These are phyloP conservation scores for Reticulitermes lucifugus DNA, from an alignment of 2,888 invertebrate genomes.

Conservation along the genomic window DNA sequence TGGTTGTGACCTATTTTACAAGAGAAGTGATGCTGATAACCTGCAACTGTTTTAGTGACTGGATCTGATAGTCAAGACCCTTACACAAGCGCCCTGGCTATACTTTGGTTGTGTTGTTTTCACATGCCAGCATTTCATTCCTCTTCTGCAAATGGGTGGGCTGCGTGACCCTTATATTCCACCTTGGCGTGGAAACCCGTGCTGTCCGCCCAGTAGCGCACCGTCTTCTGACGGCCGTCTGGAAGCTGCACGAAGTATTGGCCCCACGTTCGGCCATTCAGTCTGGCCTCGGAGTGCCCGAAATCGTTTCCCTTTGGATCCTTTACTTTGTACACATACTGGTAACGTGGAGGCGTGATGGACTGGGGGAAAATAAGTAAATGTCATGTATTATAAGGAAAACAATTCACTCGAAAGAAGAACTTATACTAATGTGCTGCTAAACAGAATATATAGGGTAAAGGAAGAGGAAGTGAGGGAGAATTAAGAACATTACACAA, in stretches of 20 bases:
- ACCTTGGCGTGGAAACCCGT: conserved; percentile 55
- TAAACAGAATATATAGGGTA: no score
- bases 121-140: not conserved
- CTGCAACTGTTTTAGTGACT: no score
- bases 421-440: no score
- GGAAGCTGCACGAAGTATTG: conserved; percentile 54
- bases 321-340: conserved; percentile 53
- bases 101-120: conserved; percentile 10
- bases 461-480: no score
- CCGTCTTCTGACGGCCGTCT: conserved; percentile 54
- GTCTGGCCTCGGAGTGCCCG: conserved; percentile 53
- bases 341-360: conserved; percentile 46
- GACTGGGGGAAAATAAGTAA: not conserved
- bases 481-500: no score
- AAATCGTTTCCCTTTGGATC: conserved; percentile 50
- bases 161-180: conserved; percentile 46
- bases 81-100: not conserved
- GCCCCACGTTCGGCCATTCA: conserved; percentile 53
- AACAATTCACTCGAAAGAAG: not conserved
- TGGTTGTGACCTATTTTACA: no score
- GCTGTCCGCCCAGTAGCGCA: conserved; percentile 54
- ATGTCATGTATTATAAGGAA: not conserved
- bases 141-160: not conserved
- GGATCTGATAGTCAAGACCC: not conserved
- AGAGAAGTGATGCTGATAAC: no score